phyloP scores from a whole-genome alignment of 1,140 invertebrate genomes.

The Contarinia nasturtii region DNA sequence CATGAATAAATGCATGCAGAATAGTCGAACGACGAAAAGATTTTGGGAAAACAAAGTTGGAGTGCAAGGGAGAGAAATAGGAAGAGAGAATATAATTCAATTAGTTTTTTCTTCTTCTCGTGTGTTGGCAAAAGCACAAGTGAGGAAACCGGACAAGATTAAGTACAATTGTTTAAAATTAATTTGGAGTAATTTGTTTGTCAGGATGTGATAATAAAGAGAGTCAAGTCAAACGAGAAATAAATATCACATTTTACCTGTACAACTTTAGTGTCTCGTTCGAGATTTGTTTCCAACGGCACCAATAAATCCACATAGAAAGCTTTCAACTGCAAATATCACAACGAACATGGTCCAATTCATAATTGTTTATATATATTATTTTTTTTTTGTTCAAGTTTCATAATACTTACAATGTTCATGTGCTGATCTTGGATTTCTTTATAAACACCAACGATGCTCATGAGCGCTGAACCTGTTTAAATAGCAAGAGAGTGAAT shows the following conservation, averaged over 20 bases:
- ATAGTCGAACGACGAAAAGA: no score
- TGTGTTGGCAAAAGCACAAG: not conserved
- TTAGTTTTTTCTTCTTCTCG: no score
- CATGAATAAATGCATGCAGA: no score
- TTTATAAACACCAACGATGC: constrained; percentile 78
- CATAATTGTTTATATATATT: not conserved
- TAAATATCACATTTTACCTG: constrained; percentile 38
- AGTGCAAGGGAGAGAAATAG: no score
- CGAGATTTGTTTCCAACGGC: constrained; percentile 77
- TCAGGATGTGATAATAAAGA: not conserved
- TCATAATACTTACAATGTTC: constrained; percentile 62
- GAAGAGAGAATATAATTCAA: not conserved
- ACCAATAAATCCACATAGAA: constrained; percentile 85
- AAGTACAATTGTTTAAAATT: not conserved
- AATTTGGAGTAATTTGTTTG: not conserved
- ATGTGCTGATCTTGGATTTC: constrained; percentile 83
- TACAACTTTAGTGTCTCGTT: constrained; percentile 85
- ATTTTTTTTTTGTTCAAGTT: not conserved
- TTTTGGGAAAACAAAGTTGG: no score
- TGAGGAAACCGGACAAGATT: not conserved
- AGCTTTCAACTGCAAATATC: constrained; percentile 55
- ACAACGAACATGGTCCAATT: constrained; percentile 3
- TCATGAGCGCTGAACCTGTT: constrained; percentile 70
- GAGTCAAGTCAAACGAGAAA: not conserved
- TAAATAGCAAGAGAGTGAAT: constrained; percentile 1